Evolutionary conservation across 2,888 invertebrate species (phyloP), one percentile per base, ranked within the genome.

Genomic region (Tuta absoluta): DNA sequence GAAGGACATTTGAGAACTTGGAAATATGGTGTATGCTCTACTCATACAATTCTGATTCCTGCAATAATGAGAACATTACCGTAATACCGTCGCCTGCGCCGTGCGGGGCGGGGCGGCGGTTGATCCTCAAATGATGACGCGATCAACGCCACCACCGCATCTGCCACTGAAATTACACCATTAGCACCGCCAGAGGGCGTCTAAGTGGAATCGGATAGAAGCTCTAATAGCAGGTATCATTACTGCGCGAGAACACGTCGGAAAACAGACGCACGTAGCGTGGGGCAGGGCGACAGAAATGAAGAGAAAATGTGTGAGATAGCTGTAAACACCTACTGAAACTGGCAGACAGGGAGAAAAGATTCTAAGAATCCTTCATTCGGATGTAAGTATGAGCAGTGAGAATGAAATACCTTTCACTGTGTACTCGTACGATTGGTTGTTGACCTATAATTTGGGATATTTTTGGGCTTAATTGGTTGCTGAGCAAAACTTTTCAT

Each of bases 121-220:
- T 56, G 63, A 63, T 63, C 37, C 41, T 41, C 41, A 45, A 41
- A 63, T 63, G 56, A 63, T 62, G 62, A 62, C 62, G 51, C n/a
- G 19, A 62, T 63, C 38, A 62, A 28, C 24, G 17, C 28, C 51
- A 12, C 14, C 49, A 14, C 48, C 7, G 23, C 24, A 23, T 19
- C 24, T 28, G 53, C 53, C 10, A 8, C 28, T 24, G 53, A 56
- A 24, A 56, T 23, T 24, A 56, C 53, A n/a, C 53, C 24, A 56
- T 56, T 56, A 56, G 2, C 28, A 23, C 28, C 53, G n/a, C 14
- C 24, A 56, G 53, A 21, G 19, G 49, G 49, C 53, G 53, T 56
- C 28, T 56, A 56, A 56, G 24, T 56, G 12, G 24, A 24, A 56
- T 56, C 14, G 53, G 28, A 56, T 56, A 28, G 53, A 23, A 24